phyloP scores from a whole-genome alignment of 2,113 vertebrate genomes.

The Hyla sarda region DNA sequence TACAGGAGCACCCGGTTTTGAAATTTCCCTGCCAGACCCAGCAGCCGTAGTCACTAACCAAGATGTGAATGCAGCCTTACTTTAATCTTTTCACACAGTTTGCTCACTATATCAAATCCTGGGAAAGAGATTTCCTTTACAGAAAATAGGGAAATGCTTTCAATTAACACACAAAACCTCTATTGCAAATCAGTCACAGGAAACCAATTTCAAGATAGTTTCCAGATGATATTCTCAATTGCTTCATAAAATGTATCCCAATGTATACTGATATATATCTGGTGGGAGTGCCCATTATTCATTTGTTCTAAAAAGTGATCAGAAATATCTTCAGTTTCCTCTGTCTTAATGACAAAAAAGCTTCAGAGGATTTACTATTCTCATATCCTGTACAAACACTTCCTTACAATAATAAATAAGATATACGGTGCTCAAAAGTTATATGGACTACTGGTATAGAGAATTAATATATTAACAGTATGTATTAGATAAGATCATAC shows the following conservation, averaged over 20 bases:
- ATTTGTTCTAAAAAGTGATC: background rate
- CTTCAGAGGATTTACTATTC: background rate
- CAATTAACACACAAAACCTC: conserved; percentile 13
- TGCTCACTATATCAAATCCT: background rate
- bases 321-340: background rate
- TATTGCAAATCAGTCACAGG: conserved; percentile 3
- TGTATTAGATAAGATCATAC: too few species aligned
- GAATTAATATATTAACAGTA: too few species aligned
- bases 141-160: conserved; percentile 13
- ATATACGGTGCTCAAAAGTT: too few species aligned
- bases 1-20: too few species aligned
- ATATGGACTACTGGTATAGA: too few species aligned
- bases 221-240: background rate
- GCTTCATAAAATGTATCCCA: conserved; percentile 7
- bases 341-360: background rate
- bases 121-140: background rate
- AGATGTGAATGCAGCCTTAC: too few species aligned
- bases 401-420: background rate
- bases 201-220: conserved; percentile 24
- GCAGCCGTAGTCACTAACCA: too few species aligned
- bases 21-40: too few species aligned
- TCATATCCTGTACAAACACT: background rate
- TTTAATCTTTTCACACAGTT: background rate
- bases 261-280: background rate
- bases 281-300: background rate